phyloP scores from a whole-genome alignment of 2,113 vertebrate species.

The Myrmophylax atrothorax region DNA sequence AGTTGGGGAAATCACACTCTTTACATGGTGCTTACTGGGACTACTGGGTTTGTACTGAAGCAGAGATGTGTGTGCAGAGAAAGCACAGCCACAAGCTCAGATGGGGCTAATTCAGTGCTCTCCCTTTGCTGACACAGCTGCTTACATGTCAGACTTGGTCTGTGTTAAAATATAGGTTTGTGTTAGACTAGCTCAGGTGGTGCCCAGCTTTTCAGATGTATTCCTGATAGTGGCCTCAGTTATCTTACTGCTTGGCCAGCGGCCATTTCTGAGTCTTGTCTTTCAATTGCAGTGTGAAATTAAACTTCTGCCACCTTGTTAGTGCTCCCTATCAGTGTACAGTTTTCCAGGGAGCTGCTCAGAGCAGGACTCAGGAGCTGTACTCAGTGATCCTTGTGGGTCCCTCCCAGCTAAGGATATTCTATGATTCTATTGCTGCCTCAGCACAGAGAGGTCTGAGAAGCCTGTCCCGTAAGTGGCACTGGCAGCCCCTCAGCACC shows the following conservation, averaged over 20 bases:
- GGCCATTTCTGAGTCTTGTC: not conserved
- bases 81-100: not conserved
- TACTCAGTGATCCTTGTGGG: not conserved
- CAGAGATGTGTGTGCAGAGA: not conserved
- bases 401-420: not conserved
- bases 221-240: not conserved
- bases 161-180: no score
- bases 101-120: not conserved
- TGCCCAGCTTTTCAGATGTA: not conserved
- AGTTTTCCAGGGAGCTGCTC: not conserved
- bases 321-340: not conserved
- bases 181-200: not conserved
- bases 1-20: not conserved
- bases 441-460: not conserved
- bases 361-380: accelerated
- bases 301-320: not conserved
- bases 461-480: not conserved
- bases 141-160: not conserved
- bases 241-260: not conserved
- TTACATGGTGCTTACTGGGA: not conserved
- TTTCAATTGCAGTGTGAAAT: not conserved
- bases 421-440: not conserved
- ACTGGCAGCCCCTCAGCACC: accelerated
- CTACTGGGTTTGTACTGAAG: not conserved
- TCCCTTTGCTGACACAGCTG: not conserved